Conservation (phyloP, 2,797 vertebrate genomes). For the Pelodytes ibericus region DNA sequence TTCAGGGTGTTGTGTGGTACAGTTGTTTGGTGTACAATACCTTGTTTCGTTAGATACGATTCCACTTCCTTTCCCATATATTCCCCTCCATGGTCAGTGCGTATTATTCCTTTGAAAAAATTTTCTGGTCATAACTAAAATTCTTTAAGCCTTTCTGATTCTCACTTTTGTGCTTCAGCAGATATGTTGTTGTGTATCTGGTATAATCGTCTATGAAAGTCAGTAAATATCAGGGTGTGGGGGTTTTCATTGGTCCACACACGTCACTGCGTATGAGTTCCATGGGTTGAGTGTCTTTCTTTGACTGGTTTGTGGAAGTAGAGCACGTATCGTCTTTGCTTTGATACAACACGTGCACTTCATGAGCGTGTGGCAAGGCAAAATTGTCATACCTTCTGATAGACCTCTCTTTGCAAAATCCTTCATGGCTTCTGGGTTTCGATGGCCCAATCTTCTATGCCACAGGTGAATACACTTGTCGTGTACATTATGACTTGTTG, state of each 20-base stretch:
- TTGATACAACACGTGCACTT: too few species aligned
- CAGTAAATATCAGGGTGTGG: background rate
- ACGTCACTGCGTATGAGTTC: background rate
- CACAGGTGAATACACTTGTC: too few species aligned
- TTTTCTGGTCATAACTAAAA: background rate
- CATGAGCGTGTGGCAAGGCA: too few species aligned
- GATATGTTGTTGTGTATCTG: background rate
- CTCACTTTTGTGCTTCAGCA: slow-evolving; percentile 6
- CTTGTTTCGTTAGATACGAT: background rate
- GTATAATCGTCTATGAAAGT: slow-evolving; percentile 7
- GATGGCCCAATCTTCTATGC: too few species aligned
- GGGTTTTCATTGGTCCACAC: background rate
- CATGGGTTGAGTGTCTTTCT: background rate
- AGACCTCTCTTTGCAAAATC: too few species aligned
- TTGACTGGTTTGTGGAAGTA: too few species aligned
- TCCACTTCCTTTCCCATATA: background rate
- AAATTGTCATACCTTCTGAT: slow-evolving; percentile 5
- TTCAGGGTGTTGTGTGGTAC: too few species aligned
- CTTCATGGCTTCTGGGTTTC: too few species aligned
- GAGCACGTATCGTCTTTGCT: too few species aligned
- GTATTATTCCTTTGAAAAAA: slow-evolving; percentile 1
- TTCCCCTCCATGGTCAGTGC: background rate
- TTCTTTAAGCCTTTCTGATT: background rate
- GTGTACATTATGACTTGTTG: too few species aligned
- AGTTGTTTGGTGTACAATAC: slow-evolving; percentile 3